Base-by-base conservation (phyloP, 2,113 vertebrate genomes). In the Podilymbus podiceps region DNA sequence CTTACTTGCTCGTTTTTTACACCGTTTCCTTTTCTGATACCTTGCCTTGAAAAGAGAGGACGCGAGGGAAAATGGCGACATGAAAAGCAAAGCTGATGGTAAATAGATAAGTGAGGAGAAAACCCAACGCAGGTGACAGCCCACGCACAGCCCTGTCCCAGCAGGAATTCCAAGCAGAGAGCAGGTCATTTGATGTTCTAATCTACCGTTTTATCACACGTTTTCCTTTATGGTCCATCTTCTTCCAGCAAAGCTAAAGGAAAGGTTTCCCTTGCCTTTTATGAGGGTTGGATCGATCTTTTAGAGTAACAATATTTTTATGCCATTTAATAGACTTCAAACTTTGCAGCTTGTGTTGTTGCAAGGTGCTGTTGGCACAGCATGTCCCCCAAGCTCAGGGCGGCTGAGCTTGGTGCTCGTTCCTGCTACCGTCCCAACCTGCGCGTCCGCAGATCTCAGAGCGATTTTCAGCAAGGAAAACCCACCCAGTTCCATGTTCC, bases 51-150 rank as follows among this genome's bases (percentile, higher is more conserved):
- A 69, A 85, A 69, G 52, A 28, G 58, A 49, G n/a, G 60, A 79
- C 1, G 11, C 0, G 6, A 74, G n/a, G 63, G 46, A 35, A 64
- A 89, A 64, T 6, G 0, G 1, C 12, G 2, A 11, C 16, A 0
- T 8, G 69, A 15, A 62, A 80, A 47, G 40, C 15, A 84, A 86
- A 77, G 72, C 40, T 11, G 52, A 24, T 1, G 2, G 50, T 56
- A 15, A 80, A n/a, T 14, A 5, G 23, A 21, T 10, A 15, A 55
- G 60, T 0, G 52, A 81, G 73, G 10, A 38, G 84, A 78, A 93
- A 72, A 42, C 15, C 15, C 8, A 3, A 15, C 2, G 0, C 8
- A 24, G 69, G 20, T 30, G 77, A 47, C 15, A 19, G 42, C 8
- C 15, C 22, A 5, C 56, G 23, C 31, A 5, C 40, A 74, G 85